Evolutionary conservation across 2,113 vertebrate species (phyloP), one percentile per base, ranked within the genome.

Genomic region (Coturnix japonica): DNA sequence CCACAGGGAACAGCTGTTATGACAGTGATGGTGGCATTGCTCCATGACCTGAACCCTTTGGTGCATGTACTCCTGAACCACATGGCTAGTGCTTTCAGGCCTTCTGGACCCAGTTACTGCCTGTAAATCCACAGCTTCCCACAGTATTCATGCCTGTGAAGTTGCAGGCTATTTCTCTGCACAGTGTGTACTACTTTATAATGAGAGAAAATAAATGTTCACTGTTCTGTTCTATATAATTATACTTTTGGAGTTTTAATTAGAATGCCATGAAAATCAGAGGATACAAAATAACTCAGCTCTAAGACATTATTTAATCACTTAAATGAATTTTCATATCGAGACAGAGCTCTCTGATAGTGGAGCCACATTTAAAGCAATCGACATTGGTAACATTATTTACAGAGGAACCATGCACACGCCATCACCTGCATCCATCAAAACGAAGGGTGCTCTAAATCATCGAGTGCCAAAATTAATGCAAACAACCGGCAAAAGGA

Each of bases 221-320:
- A 39, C 53, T 77, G 46, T 82, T 96, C 93, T 93, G 61, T 64
- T 84, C 89, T 61, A 87, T 85, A 46, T 88, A 91, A 90, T 96
- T 90, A 84, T 51, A 15, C n/a, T 61, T 79, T 83, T 94, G 56
- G 61, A 95, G 56, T 74, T 95, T 95, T 93, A 92, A 92, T 90
- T 90, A 93, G 85, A 95, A 83, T 0, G 1, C 70, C 39, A 81
- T 20, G 30, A 87, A 93, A 95, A 84, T 74, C 84, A 93, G 94
- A 78, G 94, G 87, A 94, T 85, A 72, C 60, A 80, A 87, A 86
- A 90, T 60, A 94, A 90, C 93, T 76, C 75, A 80, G 33, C 69
- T 81, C 67, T 76, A 84, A 87, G 94, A 96, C 82, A 91, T 95
- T 91, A 87, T 90, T 96, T 97, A 95, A 96, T 97, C 86, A 92